Evolutionary conservation across 2,797 vertebrate species (phyloP), one percentile per base, ranked within the genome.

Genomic region (Lophura swinhoii): DNA sequence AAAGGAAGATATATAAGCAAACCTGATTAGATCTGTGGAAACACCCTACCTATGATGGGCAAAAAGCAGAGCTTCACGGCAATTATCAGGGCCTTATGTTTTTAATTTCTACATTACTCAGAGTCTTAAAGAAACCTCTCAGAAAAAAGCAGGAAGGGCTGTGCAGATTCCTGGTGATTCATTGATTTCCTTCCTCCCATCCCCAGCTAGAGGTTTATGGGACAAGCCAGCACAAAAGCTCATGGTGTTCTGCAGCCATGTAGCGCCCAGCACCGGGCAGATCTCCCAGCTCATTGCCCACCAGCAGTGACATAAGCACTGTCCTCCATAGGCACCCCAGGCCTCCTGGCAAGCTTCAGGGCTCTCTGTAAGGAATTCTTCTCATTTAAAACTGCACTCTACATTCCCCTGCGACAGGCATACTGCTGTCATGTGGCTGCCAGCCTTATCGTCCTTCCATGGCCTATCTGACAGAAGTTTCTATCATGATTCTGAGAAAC

Each of bases 171-270:
- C 75, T 85, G 66, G 58, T 88, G 91, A 96, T 91, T 97, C 88
- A 96, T 26, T 75, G 63, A 89, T 87, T 96, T 96, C 88, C 94
- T 94, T 94, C 82, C 90, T 94, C 84, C 64, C 70, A 91, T 90
- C 43, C 43, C 44, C 43, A 86, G 73, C 70, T 77, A 88, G n/a
- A 71, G 37, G 55, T 93, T 81, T 29, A 74, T 31, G 21, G 48
- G 56, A 67, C 2, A 3, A 69, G 23, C 20, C n/a, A 83, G 67
- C 70, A 74, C 0, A 0, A 59, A 2, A 37, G 24, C 0, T 2
- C 9, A 13, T 0, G 0, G 4, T 75, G 43, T 0, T 3, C n/a
- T 69, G 56, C 67, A 56, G 18, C 14, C 28, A 51, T 64, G 33
- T 6, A 46, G 59, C 8, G 26, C 29, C 62, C 70, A 28, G 18